Evolutionary conservation across 2,888 invertebrate genomes (phyloP), one percentile per base, ranked within the genome.

Genomic region (Kryphioiulus occultus): DNA sequence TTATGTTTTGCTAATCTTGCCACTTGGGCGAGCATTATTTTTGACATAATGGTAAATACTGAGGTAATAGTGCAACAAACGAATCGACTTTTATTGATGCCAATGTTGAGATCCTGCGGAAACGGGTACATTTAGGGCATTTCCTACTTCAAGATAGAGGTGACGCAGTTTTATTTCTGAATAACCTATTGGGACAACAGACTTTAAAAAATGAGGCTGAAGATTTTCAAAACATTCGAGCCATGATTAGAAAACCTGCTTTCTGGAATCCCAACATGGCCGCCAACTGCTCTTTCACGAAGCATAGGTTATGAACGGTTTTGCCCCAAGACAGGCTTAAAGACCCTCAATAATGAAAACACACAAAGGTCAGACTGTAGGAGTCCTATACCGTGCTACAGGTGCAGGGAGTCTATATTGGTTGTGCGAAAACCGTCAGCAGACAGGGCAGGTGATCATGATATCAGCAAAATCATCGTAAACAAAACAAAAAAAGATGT

Each of bases 401-500:
- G 26, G 68, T 26, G 68, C 68, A 12, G 7, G 22, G 26, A 68
- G 68, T 53, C n/a, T n/a, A n/a, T n/a, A n/a, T n/a, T n/a, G n/a
- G n/a, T n/a, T n/a, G 68, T 68, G 59, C 19, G 7, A 1, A 59
- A 59, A 59, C n/a, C n/a, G 5, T 59, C 59, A 59, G 26, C 5
- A 68, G 26, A 26, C 22, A 68, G 9, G 26, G 68, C 68, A 26
- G 68, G 68, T 26, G 26, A 68, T 68, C 26, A 26, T 68, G 68
- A 68, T 5, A 68, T 68, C 68, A 68, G 68, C 68, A 68, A 68
- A 68, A 68, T 68, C n/a, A 68, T 26, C 26, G 68, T 68, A 68
- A 68, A 68, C 68, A 68, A 68, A 68, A 26, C 68, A 68, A 68
- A 26, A 59, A 68, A 68, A 68, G 26, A 26, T 68, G 68, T 68